Base-by-base conservation (phyloP, 2,888 invertebrate species). In the Monochamus alternatus region DNA sequence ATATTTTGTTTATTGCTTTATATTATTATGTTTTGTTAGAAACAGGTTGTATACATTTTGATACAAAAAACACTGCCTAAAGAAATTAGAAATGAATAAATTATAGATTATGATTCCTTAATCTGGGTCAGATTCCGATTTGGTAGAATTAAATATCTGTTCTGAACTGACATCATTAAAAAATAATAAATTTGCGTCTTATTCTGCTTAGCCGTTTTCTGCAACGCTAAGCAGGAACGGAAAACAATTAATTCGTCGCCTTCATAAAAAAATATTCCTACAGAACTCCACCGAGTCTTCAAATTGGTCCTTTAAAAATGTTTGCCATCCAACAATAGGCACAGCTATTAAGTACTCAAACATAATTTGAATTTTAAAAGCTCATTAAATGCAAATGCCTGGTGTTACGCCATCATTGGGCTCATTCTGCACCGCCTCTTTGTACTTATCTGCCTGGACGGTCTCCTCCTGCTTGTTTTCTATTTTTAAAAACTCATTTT, bases 341-440 rank as follows among this genome's bases (percentile, higher is more conserved):
- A n/a, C 60, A 14, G 69, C 51, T 69, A 69, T 69, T 69, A 69
- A 69, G 38, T 69, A 60, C 69, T 69, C 69, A 73, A 79, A 80
- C 75, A 79, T 78, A 84, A 82, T 83, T 83, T 84, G 79, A 83
- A 84, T 84, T 84, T 84, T 80, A 81, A 83, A 82, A 82, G 81
- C 80, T 83, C 84, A 84, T 85, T 85, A 84, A 84, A 85, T 82
- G 81, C 81, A 84, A 84, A 84, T 83, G 80, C 65, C 75, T 74
- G 75, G 68, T 75, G 63, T 71, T 71, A 70, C 75, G 72, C 73
- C 65, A 71, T 75, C 67, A 75, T 71, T 32, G 69, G 43, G 43
- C 9, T 63, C 70, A 67, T 66, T 66, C 10, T 72, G 72, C 66
- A 62, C 63, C 47, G 38, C 62, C 68, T 59, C 64, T 65, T 22